phyloP scores from a whole-genome alignment of 1,140 invertebrate species.

The Aphaenogaster ashmeadi region DNA sequence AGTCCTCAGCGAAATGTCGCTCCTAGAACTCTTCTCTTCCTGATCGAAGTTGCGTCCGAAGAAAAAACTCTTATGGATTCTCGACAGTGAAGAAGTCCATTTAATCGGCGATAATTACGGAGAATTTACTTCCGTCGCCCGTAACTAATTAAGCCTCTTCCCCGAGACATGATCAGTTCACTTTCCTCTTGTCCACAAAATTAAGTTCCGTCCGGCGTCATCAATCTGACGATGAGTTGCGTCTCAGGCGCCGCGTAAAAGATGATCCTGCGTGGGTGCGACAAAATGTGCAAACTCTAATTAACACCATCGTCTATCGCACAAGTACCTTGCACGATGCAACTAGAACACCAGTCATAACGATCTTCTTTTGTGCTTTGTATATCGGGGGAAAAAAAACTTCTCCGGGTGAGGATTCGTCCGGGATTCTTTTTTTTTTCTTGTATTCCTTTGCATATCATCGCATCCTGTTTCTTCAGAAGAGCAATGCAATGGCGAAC shows the following conservation, averaged over 20 bases:
- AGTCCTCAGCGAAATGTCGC: slow-evolving; percentile 38
- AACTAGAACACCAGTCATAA: slow-evolving; percentile 20
- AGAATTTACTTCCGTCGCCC: background rate
- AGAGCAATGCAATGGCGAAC: slow-evolving; percentile 31
- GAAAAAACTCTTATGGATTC: background rate
- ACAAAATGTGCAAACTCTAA: slow-evolving; percentile 55
- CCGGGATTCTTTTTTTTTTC: slow-evolving; percentile 41
- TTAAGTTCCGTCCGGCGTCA: background rate
- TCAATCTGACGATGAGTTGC: background rate
- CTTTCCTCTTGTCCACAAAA: background rate
- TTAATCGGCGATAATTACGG: background rate
- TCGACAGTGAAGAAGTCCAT: slow-evolving; percentile 5
- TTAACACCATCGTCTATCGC: slow-evolving; percentile 36
- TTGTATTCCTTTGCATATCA: slow-evolving; percentile 37
- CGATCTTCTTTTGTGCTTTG: background rate
- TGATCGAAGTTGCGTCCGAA: background rate
- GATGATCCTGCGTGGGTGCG: slow-evolving; percentile 31
- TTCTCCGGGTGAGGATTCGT: slow-evolving; percentile 1
- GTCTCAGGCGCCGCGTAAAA: slow-evolving; percentile 31
- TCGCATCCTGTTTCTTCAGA: slow-evolving; percentile 45
- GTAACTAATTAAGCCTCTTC: background rate
- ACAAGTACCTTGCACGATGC: slow-evolving; percentile 37
- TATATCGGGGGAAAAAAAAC: background rate
- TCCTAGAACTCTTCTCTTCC: background rate
- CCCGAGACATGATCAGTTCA: background rate